Evolutionary conservation across 2,113 vertebrate species (phyloP).

Genomic region (Clarias gariepinus): DNA sequence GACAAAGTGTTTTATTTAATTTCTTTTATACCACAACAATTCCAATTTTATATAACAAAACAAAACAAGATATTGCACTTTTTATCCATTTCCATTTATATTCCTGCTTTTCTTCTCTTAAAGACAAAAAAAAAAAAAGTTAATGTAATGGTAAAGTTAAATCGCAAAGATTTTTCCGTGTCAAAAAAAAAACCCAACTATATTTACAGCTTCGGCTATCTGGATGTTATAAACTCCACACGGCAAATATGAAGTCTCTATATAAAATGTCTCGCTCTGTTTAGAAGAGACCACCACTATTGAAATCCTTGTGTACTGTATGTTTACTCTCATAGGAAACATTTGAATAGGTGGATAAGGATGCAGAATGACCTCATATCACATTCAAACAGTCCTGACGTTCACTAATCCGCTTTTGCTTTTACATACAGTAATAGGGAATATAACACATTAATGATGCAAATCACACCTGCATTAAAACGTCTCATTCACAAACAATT

Average conservation of each 20-base stretch:
- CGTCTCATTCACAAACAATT: neutral
- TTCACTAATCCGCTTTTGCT: neutral
- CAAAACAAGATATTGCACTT: neutral
- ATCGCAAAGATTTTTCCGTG: neutral
- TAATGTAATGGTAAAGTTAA: neutral
- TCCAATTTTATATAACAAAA: neutral
- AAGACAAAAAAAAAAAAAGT: neutral
- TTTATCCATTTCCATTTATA: neutral
- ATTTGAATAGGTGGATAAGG: too few species aligned
- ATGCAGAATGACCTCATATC: neutral
- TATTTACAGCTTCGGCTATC: neutral
- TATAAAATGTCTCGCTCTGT: neutral
- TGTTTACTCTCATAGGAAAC: too few species aligned
- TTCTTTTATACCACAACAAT: neutral
- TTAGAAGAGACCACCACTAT: neutral
- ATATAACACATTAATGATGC: neutral
- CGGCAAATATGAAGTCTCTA: neutral
- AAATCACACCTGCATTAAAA: neutral
- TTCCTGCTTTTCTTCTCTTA: neutral
- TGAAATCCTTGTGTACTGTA: neutral
- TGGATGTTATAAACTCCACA: neutral
- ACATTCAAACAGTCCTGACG: neutral
- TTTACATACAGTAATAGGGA: neutral
- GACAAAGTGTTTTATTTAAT: neutral
- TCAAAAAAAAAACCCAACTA: neutral